Conservation (phyloP, 2,113 vertebrate species). For the Hippocampus abdominalis region DNA sequence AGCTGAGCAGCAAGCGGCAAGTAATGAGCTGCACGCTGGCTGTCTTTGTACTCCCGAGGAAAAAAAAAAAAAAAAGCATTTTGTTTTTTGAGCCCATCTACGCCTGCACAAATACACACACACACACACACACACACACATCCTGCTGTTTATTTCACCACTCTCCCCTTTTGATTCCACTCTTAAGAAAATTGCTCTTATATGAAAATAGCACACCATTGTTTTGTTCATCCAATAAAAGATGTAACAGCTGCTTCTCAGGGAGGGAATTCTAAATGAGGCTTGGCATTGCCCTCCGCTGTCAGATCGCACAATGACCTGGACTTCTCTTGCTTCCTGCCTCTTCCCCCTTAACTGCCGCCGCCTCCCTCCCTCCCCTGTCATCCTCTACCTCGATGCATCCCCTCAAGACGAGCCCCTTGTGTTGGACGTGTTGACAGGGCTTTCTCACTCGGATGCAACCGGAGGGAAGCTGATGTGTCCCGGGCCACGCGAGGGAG, state of each 20-base stretch:
- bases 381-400: conserved; percentile 46
- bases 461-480: conserved; percentile 51
- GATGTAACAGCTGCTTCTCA: conserved; percentile 70
- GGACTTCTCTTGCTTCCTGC: conserved; percentile 43
- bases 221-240: conserved; percentile 68
- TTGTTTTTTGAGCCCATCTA: conserved; percentile 14
- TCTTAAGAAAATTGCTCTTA: conserved; percentile 53
- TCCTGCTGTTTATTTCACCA: conserved; percentile 5
- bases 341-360: conserved; percentile 20
- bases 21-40: conserved; percentile 37
- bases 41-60: conserved; percentile 25
- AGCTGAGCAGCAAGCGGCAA: conserved; percentile 2
- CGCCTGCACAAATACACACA: background rate
- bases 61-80: background rate
- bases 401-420: conserved; percentile 46
- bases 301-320: conserved; percentile 64
- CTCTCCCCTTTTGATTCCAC: conserved; percentile 40
- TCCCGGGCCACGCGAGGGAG: conserved; percentile 28
- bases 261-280: conserved; percentile 70
- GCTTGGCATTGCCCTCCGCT: conserved; percentile 58
- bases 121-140: background rate
- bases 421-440: conserved; percentile 61
- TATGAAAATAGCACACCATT: conserved; percentile 53
- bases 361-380: conserved; percentile 27
- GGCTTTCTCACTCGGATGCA: conserved; percentile 55